Conservation (phyloP, 2,888 invertebrate species). For the Tiphia femorata region DNA sequence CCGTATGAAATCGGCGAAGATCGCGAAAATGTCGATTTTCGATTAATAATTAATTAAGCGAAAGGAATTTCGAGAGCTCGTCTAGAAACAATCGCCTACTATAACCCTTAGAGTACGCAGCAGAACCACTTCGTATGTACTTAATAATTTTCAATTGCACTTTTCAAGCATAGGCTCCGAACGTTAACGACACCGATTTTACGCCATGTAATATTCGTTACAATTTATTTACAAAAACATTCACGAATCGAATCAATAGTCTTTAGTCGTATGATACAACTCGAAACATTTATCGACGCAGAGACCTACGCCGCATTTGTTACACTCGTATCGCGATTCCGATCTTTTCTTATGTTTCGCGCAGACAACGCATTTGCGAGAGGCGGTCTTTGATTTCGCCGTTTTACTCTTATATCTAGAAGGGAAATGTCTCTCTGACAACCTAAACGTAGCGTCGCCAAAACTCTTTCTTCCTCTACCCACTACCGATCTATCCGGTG, state of each 20-base stretch:
- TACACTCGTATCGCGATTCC: not conserved
- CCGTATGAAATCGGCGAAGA: no score
- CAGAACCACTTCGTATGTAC: no score
- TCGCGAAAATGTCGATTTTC: no score
- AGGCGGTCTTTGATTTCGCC: not conserved
- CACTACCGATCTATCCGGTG: not conserved
- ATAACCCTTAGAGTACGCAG: no score
- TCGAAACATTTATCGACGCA: not conserved
- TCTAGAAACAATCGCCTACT: no score
- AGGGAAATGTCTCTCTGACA: not conserved
- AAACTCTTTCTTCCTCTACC: not conserved
- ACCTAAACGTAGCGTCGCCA: not conserved
- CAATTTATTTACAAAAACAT: no score
- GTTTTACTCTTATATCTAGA: not conserved
- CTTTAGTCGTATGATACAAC: not conserved
- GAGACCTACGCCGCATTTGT: not conserved
- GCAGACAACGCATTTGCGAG: not conserved
- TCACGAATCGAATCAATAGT: slow-evolving; percentile 10
- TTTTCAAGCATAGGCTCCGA: no score
- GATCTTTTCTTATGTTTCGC: slow-evolving; percentile 1
- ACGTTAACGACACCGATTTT: no score
- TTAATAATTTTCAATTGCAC: no score
- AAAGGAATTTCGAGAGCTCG: no score
- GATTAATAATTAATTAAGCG: no score
- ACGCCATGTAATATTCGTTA: no score